Conservation (phyloP, 37 sponge, comb jelly and placozoan genomes). For the Mnemiopsis leidyi region DNA sequence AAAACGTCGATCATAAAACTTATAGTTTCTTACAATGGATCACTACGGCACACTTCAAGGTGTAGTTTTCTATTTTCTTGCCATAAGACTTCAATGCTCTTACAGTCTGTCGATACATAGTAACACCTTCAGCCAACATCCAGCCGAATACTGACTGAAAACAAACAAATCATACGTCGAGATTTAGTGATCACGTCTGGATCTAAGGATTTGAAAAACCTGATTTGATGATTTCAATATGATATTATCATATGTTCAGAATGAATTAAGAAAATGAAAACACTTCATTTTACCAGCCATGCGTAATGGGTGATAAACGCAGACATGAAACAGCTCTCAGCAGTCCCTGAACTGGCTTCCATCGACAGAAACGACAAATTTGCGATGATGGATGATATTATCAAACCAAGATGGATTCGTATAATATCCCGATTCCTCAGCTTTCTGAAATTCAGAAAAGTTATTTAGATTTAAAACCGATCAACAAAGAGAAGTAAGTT, state of each 20-base stretch:
- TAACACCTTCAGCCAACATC: conserved; percentile 11
- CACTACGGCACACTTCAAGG: not conserved
- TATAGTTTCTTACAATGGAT: conserved; percentile 9
- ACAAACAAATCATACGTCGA: too few relatives aligned
- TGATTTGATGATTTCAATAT: too few relatives aligned
- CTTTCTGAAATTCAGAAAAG: conserved; percentile 16
- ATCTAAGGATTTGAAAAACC: too few relatives aligned
- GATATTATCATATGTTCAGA: too few relatives aligned
- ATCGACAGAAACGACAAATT: not conserved
- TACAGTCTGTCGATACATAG: not conserved
- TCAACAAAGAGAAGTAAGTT: too few relatives aligned
- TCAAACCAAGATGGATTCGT: not conserved
- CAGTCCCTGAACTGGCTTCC: not conserved
- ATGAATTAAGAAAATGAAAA: too few relatives aligned
- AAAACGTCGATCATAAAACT: too few relatives aligned
- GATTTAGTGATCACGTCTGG: too few relatives aligned
- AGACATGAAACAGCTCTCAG: not conserved
- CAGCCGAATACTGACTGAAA: conserved; percentile 7
- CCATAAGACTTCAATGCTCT: not conserved
- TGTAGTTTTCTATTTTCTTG: not conserved
- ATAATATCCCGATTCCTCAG: conserved; percentile 34
- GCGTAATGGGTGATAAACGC: conserved; percentile 13
- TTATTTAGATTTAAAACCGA: too few relatives aligned
- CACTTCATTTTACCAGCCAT: conserved; percentile 43
- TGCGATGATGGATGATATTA: not conserved